Evolutionary conservation across 35 echinoderm and acorn worm genomes (phyloP).

Genomic region (Diadema setosum): DNA sequence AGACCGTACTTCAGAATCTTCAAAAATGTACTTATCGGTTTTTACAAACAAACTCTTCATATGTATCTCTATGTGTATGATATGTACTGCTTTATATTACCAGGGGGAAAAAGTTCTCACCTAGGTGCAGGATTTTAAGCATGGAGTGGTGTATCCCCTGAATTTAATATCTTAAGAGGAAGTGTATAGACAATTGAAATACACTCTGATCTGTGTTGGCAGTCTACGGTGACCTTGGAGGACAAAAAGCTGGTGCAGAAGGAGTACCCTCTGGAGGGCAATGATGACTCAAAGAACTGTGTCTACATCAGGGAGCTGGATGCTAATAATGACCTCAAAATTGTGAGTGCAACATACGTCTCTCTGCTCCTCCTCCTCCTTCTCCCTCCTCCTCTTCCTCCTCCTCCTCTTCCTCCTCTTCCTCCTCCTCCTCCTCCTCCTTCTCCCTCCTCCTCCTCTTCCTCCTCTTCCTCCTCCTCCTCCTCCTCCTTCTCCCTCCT

Average conservation of each 20-base stretch:
- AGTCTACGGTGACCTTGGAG: background rate
- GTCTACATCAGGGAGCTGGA: conserved; percentile 2
- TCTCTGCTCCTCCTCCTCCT: background rate
- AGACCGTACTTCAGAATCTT: too few relatives aligned
- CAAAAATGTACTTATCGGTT: too few relatives aligned
- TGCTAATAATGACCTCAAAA: background rate
- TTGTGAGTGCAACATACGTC: background rate
- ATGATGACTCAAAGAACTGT: background rate
- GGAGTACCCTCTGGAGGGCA: background rate
- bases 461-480: background rate
- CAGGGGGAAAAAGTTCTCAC: too few relatives aligned
- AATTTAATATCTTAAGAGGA: too few relatives aligned
- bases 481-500: background rate
- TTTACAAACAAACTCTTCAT: too few relatives aligned
- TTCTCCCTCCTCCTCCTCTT: background rate
- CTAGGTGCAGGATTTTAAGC: too few relatives aligned
- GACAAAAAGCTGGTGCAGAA: background rate
- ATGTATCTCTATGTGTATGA: too few relatives aligned
- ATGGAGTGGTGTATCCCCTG: too few relatives aligned
- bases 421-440: background rate
- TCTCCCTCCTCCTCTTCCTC: background rate
- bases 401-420: background rate
- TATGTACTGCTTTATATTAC: too few relatives aligned
- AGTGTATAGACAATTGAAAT: too few relatives aligned
- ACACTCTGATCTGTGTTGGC: background rate